Evolutionary conservation across 1,140 invertebrate genomes (phyloP).

Genomic region (Ceratina calcarata): DNA sequence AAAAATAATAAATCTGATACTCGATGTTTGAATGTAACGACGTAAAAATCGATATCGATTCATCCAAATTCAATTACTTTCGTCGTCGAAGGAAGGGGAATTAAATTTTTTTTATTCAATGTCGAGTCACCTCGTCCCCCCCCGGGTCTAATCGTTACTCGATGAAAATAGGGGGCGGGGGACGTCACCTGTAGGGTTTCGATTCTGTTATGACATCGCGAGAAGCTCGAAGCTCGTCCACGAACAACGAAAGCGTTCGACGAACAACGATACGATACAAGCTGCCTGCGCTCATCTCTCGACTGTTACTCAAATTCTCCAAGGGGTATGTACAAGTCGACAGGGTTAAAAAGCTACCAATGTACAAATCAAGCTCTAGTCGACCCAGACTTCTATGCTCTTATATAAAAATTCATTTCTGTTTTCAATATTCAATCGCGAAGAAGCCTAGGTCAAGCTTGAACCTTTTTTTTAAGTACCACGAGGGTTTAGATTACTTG

Average conservation of each 20-base stretch:
- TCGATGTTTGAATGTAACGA: too few relatives aligned
- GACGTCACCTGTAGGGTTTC: not conserved
- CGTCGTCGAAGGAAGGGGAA: not conserved
- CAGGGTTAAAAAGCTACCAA: conserved; percentile 16
- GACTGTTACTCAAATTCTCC: not conserved
- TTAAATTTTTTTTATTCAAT: not conserved
- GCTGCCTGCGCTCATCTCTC: conserved; percentile 16
- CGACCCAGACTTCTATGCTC: too few relatives aligned
- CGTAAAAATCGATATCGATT: too few relatives aligned
- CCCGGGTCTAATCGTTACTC: not conserved
- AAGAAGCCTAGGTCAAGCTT: not conserved
- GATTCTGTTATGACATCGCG: conserved; percentile 33
- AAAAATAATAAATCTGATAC: too few relatives aligned
- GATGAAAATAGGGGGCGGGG: not conserved
- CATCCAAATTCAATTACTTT: not conserved
- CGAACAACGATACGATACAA: conserved; percentile 30
- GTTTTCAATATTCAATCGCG: too few relatives aligned
- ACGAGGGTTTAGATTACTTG: conserved; percentile 11
- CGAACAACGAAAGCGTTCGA: conserved; percentile 48
- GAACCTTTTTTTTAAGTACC: not conserved
- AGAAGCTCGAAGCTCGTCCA: conserved; percentile 55
- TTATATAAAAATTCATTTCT: too few relatives aligned
- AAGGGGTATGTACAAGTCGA: conserved; percentile 17
- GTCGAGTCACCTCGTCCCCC: not conserved
- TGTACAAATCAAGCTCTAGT: conserved; percentile 2